Conservation (phyloP, 2,113 vertebrate genomes). For the Trichechus manatus region DNA sequence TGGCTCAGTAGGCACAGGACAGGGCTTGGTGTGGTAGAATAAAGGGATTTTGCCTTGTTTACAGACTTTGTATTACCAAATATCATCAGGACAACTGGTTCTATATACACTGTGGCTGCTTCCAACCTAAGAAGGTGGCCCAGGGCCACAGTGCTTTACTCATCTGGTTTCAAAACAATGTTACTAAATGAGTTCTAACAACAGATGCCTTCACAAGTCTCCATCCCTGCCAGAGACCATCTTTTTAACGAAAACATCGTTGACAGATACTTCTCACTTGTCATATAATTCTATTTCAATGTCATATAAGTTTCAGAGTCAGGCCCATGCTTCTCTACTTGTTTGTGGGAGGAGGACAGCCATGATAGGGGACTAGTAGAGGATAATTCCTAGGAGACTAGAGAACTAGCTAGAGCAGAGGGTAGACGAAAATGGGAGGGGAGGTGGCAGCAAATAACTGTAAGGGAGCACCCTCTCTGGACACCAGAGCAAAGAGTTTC, state of each 20-base stretch:
- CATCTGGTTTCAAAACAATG: conserved; percentile 17
- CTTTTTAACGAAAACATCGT: conserved; percentile 63
- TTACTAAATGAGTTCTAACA: conserved; percentile 52
- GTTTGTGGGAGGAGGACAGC: not conserved
- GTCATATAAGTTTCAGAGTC: not conserved
- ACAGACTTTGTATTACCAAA: not conserved
- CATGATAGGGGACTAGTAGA: not conserved
- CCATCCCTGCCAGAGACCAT: conserved; percentile 19
- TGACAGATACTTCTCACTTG: conserved; percentile 31
- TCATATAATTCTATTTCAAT: not conserved
- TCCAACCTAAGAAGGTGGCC: not conserved
- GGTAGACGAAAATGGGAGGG: not conserved
- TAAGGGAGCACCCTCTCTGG: not conserved
- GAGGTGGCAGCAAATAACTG: not conserved
- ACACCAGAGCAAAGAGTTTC: not conserved
- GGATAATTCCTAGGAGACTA: not conserved
- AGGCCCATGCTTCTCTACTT: not conserved
- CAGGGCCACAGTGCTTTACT: not conserved
- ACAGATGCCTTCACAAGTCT: conserved; percentile 38
- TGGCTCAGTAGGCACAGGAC: not conserved
- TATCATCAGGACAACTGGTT: not conserved
- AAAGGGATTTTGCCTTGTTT: not conserved
- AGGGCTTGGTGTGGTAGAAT: not conserved
- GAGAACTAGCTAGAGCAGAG: not conserved
- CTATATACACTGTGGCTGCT: not conserved